Percentiles rank a stretch among this genome's conserved stretches.
These are phyloP conservation scores for Dorcus parallelipipedus DNA, from an alignment of 2,888 invertebrate genomes.

Conservation along the genomic window DNA sequence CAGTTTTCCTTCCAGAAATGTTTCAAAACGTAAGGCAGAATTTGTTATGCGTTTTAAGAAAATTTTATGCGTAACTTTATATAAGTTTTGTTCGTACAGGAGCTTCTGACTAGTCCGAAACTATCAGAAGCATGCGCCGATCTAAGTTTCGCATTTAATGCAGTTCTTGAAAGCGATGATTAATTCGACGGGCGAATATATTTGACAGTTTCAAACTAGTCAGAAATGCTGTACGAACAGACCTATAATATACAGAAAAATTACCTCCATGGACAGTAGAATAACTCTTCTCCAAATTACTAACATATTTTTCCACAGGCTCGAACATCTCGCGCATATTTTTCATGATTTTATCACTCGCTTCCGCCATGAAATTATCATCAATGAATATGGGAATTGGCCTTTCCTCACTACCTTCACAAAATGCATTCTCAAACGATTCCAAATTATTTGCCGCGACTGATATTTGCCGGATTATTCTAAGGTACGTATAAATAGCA, in stretches of 20 bases:
- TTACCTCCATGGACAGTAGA: conserved; percentile 28
- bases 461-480: conserved; percentile 49
- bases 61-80: too few species aligned
- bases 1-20: too few species aligned
- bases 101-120: too few species aligned
- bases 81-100: too few species aligned
- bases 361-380: conserved; percentile 30
- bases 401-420: conserved; percentile 26
- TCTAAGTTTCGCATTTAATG: too few species aligned
- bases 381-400: conserved; percentile 37
- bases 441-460: conserved; percentile 23
- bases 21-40: too few species aligned
- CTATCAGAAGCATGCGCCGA: too few species aligned
- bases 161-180: too few species aligned
- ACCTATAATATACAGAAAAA: neutral
- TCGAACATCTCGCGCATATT: conserved; percentile 16
- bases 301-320: conserved; percentile 19
- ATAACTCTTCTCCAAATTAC: conserved; percentile 18
- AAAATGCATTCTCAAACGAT: conserved; percentile 31
- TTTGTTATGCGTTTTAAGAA: too few species aligned
- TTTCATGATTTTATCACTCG: conserved; percentile 8
- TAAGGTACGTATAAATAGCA: conserved; percentile 57
- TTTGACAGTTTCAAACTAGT: too few species aligned
- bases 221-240: too few species aligned
- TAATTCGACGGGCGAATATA: too few species aligned